Evolutionary conservation across 2,888 invertebrate genomes (phyloP), one percentile per base, ranked within the genome.

Genomic region (Dolomedes plantarius): DNA sequence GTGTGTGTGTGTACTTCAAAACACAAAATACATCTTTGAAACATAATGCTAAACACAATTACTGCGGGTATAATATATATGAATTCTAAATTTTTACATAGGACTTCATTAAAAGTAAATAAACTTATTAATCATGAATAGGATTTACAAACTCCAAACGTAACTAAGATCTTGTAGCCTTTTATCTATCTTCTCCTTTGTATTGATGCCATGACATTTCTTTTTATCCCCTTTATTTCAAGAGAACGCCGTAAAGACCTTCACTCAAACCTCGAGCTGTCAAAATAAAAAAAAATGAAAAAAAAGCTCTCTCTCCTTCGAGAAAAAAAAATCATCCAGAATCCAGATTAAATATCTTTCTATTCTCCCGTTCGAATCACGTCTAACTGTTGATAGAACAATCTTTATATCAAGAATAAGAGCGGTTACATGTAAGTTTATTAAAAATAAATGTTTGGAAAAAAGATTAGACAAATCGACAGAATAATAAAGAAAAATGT

Each of bases 371-470:
- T 46, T 46, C 46, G n/a, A 16, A 46, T 46, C 46, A 46, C 46
- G 46, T 46, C 46, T 46, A 46, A 46, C 46, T 46, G 46, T 46
- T 46, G 46, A 46, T 46, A 46, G 46, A 46, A 46, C 46, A 46
- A 46, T 46, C 46, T 46, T 46, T 46, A 46, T 46, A 46, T 16
- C n/a, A 46, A 46, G 46, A 46, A 16, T 46, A 16, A 16, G n/a
- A 46, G 46, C 11, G n/a, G 46, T 46, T 9, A 46, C 46, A 46
- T 2, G 16, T 2, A 9, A 9, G 2, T 9, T 46, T 46, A 46
- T 46, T 46, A 46, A 46, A 46, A 46, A 46, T 46, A 46, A 46
- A 46, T 46, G 46, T 46, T 46, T 16, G 46, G 46, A 46, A 46
- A 46, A 46, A 36, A 36, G 46, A 9, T 6, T 16, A 9, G 16